Base-by-base conservation (phyloP, 2,888 invertebrate species). In the Plagiodera versicolora region DNA sequence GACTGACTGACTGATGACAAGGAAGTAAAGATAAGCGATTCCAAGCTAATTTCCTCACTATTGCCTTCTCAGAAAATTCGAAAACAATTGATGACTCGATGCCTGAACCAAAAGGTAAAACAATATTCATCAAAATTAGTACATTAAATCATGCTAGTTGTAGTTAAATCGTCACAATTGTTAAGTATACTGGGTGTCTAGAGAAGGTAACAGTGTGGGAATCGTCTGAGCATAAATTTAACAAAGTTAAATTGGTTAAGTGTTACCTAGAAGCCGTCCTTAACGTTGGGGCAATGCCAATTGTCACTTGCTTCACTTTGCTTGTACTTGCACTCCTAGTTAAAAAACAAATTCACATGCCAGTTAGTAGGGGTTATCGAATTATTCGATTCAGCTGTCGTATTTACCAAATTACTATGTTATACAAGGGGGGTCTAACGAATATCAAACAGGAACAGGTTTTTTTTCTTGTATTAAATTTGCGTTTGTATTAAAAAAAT, bases 181-280 rank as follows among this genome's bases (percentile, higher is more conserved):
- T 32, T 32, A 32, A 10, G 6, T 32, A 11, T 32, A 32, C 32
- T 10, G 3, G 32, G 32, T 32, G 32, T 32, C 32, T 11, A 32
- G 11, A 32, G 39, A 39, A 39, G 39, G 39, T 6, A 14, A 39
- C 14, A 39, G n/a, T n/a, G 39, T 39, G 11, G 10, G n/a, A 39
- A 14, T 39, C 14, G 39, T 53, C 44, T 24, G 10, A 53, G 28
- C 44, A 24, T 20, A 44, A 44, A 39, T 32, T 51, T n/a, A n/a
- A n/a, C n/a, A n/a, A n/a, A 35, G 32, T 32, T 32, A 51, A 44
- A 39, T 39, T 2, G 39, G 39, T 39, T 39, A 39, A 39, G 14
- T n/a, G 69, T 80, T 81, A 81, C 81, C 81, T 81, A 79, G 80
- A 77, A 65, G 80, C 77, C 57, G 81, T 80, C 79, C 81, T 72